These are phyloP conservation scores for Cladopsammia gracilis DNA, from an alignment of 64 coral and sea anemone species.

Conservation along the genomic window DNA sequence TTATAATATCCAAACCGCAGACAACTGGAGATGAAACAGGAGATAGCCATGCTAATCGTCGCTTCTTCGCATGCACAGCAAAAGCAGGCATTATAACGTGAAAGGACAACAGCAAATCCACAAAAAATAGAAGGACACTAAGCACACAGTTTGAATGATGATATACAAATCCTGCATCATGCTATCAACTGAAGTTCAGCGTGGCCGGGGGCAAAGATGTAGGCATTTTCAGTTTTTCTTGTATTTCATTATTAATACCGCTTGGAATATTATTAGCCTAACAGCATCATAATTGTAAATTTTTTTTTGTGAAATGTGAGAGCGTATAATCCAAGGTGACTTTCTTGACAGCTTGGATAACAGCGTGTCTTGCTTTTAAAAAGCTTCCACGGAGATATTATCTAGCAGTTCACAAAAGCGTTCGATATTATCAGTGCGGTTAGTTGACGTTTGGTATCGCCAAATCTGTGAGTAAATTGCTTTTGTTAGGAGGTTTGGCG, in stretches of 20 bases:
- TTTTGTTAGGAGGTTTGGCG: too few relatives aligned
- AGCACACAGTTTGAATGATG: neutral
- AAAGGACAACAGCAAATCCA: slow-evolving; percentile 39
- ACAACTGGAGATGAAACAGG: too few relatives aligned
- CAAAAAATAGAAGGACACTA: neutral
- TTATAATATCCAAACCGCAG: too few relatives aligned
- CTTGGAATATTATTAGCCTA: neutral
- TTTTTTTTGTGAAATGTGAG: neutral
- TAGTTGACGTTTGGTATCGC: too few relatives aligned
- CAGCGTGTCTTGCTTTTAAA: neutral
- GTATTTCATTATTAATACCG: neutral
- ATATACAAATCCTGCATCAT: slow-evolving; percentile 28
- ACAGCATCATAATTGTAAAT: neutral
- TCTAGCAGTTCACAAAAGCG: too few relatives aligned
- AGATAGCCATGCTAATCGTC: too few relatives aligned
- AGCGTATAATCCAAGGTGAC: neutral
- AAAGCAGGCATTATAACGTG: neutral
- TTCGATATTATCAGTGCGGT: too few relatives aligned
- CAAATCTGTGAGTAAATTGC: too few relatives aligned
- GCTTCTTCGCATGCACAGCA: too few relatives aligned
- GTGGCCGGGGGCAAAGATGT: neutral
- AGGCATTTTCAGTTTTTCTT: neutral
- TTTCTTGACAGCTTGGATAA: neutral
- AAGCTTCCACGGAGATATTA: too few relatives aligned
- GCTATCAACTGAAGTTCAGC: neutral